Evolutionary conservation across 2,888 invertebrate genomes (phyloP), one percentile per base, ranked within the genome.

Genomic region (Ceratothoa steindachneri): DNA sequence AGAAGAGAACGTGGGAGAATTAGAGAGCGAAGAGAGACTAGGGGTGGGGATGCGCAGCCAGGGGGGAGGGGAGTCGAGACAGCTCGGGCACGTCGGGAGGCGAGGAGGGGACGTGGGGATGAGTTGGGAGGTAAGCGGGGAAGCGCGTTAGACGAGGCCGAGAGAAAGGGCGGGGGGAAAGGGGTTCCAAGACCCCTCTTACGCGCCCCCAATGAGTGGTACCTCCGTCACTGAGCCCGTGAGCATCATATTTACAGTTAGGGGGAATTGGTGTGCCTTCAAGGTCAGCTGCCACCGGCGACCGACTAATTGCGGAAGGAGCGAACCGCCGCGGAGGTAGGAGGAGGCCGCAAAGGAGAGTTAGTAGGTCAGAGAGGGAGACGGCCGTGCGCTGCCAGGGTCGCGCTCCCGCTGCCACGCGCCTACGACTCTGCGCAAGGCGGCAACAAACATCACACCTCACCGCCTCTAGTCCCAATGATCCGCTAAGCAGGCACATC

Each of bases 291-390:
- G 60, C 24, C 22, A 24, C 24, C 19, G 19, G 27, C 60, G 60
- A 12, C 60, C 2, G 60, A 24, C 60, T n/a, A 24, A 60, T 24
- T 12, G 27, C 22, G 60, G 60, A n/a, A 7, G 60, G 9, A 60
- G 3, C 12, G 12, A 60, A 24, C 22, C 60, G 19, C 1, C 24
- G 22, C 12, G 24, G 22, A 24, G 24, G 27, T n/a, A 24, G 60
- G 60, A 24, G 19, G 60, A 60, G 60, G 60, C 60, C 60, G 60
- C 60, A 60, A 24, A 24, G 60, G 60, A 60, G n/a, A 41, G 27
- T 60, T 60, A 24, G n/a, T 60, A 60, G 60, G 60, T 60, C 60
- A 60, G n/a, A 60, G 2, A 24, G 60, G 60, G 12, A 24, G 60
- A 12, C 19, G 52, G 15, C 3, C 15, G 52, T 19, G 19, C 2